Evolutionary conservation across 2,113 vertebrate genomes (phyloP), one percentile per base, ranked within the genome.

Genomic region (Spea bombifrons): DNA sequence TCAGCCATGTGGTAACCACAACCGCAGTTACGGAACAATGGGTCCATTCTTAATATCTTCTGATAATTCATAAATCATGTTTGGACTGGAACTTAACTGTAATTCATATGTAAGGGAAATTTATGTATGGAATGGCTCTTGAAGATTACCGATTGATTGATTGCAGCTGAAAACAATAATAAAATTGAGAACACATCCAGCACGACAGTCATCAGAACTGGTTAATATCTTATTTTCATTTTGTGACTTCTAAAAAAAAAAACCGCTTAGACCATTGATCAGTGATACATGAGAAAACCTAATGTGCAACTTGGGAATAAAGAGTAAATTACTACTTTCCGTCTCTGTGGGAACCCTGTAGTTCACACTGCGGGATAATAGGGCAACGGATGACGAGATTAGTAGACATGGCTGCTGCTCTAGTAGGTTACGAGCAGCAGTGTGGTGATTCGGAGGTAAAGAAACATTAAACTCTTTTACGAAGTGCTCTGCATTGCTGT

Each of bases 31-130:
- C 4, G 3, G 69, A 71, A 71, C 69, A 71, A 71, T 71, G 7
- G 7, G 4, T 12, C 69, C 49, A 71, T 71, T 50, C 17, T 71
- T 50, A 70, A 70, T 70, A 49, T 30, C 46, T 49, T 16, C 50
- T 16, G 15, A 70, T 50, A 71, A 17, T 71, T 43, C 49, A 71
- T 53, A 43, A 16, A 71, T 71, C 61, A 16, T 30, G 16, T 59
- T 16, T 64, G 61, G 61, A 16, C 61, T 61, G 13, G 13, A 61
- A 15, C 15, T 61, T 5, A 61, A 61, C 57, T 13, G 13, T 15
- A 70, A 9, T 43, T 55, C 48, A 52, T 16, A 8, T 70, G 13
- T 50, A 17, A 43, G 9, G 8, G 69, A 48, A 7, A 16, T n/a
- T 55, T 17, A 30, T 8, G 46, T 16, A 8, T 69, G 44, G n/a